These are phyloP conservation scores for Watsonalla binaria DNA, from an alignment of 2,888 invertebrate genomes.

Conservation along the genomic window DNA sequence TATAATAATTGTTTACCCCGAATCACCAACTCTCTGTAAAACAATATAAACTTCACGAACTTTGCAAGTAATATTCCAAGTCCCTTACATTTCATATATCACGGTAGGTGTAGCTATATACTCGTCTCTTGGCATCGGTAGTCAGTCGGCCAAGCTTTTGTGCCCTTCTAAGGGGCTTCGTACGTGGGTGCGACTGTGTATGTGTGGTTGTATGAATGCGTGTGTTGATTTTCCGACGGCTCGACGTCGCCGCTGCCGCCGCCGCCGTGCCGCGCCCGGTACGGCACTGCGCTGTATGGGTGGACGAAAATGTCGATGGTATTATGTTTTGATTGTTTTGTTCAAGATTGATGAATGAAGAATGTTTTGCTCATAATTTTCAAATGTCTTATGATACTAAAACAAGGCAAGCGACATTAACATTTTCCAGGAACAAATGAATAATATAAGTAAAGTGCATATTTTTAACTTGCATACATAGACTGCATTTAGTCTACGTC, in stretches of 20 bases:
- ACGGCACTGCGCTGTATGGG: slow-evolving; percentile 35
- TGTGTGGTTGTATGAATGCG: slow-evolving; percentile 38
- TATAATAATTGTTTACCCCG: too few species aligned
- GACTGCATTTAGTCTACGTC: too few species aligned
- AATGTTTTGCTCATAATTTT: neutral
- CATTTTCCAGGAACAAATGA: too few species aligned
- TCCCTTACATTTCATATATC: slow-evolving; percentile 10
- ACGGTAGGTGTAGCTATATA: slow-evolving; percentile 14
- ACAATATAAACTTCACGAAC: neutral
- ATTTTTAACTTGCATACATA: too few species aligned
- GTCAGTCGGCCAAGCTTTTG: slow-evolving; percentile 71
- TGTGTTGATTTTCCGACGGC: slow-evolving; percentile 75
- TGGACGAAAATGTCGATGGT: slow-evolving; percentile 27
- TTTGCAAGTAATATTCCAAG: neutral
- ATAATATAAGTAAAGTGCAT: too few species aligned
- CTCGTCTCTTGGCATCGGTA: slow-evolving; percentile 53
- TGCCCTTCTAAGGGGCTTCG: slow-evolving; percentile 43
- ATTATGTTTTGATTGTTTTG: neutral
- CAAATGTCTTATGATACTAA: too few species aligned
- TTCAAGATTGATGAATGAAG: neutral
- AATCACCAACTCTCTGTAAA: neutral
- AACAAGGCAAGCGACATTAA: too few species aligned
- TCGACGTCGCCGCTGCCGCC: slow-evolving; percentile 43
- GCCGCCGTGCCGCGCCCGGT: slow-evolving; percentile 32
- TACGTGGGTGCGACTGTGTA: slow-evolving; percentile 24